A percentile compares a stretch with the other conserved stretches of the same genome.
These are phyloP conservation scores for Tachuris rubrigastra DNA, from an alignment of 2,113 vertebrate genomes.

Conservation along the genomic window DNA sequence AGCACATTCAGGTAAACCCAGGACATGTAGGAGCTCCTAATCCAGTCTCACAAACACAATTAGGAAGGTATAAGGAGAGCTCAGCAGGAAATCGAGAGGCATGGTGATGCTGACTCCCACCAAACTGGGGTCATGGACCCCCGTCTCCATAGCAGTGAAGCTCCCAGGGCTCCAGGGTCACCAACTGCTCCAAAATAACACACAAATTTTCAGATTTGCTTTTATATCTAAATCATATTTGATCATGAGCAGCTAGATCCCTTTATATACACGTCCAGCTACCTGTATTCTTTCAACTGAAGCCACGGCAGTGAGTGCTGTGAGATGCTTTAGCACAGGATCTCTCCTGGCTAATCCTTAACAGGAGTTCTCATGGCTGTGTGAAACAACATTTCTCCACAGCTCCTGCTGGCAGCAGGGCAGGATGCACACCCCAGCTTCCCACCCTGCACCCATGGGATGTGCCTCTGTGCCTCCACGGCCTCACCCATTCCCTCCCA, in stretches of 20 bases:
- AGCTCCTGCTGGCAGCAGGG: not conserved
- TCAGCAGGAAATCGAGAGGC: not conserved
- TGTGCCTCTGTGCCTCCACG: not conserved
- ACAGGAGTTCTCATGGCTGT: not conserved
- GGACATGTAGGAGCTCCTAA: not conserved
- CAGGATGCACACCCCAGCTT: rapidly evolving
- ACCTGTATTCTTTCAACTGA: not conserved
- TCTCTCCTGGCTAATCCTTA: not conserved
- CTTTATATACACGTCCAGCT: not conserved
- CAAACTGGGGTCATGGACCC: not conserved
- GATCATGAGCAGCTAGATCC: not conserved
- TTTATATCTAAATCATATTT: not conserved
- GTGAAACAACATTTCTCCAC: not conserved
- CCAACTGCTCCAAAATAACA: rapidly evolving
- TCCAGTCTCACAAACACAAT: not conserved
- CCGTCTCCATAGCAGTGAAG: rapidly evolving
- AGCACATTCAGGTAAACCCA: not conserved
- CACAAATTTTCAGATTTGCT: not conserved
- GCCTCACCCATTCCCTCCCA: not conserved
- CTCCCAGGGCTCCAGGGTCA: not conserved
- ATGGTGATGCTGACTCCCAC: rapidly evolving
- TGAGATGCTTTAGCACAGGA: not conserved
- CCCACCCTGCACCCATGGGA: not conserved
- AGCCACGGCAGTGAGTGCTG: not conserved
- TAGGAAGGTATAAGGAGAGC: not conserved